Evolutionary conservation across 2,797 vertebrate species (phyloP).

Genomic region (Delichon dasypus): DNA sequence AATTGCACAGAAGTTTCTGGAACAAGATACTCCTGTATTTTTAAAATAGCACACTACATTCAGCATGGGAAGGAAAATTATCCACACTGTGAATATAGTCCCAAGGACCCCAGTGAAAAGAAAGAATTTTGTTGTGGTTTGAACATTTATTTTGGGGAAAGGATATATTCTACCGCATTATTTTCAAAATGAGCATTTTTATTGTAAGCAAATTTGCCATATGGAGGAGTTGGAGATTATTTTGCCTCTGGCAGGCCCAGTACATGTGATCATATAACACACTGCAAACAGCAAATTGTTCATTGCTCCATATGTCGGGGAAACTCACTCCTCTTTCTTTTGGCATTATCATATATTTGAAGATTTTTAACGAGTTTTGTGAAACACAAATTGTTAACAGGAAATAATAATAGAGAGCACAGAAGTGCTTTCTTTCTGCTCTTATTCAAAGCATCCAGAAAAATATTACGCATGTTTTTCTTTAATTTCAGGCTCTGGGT

Average conservation of each 20-base stretch:
- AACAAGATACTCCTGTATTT: background rate
- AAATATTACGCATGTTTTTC: background rate
- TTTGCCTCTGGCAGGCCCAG: background rate
- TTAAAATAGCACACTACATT: background rate
- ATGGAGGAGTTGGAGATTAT: background rate
- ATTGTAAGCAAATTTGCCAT: background rate
- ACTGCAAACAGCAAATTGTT: slow-evolving; percentile 1
- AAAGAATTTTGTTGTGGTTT: background rate
- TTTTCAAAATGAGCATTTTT: background rate
- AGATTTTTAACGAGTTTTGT: background rate
- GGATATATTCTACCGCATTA: background rate
- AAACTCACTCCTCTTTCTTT: background rate
- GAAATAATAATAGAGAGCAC: background rate
- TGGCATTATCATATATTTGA: background rate
- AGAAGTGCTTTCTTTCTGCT: background rate
- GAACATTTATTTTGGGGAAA: background rate
- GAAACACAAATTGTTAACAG: background rate
- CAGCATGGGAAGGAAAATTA: background rate
- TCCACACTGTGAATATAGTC: background rate
- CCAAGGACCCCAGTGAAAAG: background rate
- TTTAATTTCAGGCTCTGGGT: slow-evolving; percentile 61
- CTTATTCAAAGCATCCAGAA: background rate
- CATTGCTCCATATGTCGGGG: background rate
- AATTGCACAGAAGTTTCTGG: background rate
- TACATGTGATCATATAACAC: background rate